Conservation (phyloP, 1,140 invertebrate species). For the Heliconius congener region DNA sequence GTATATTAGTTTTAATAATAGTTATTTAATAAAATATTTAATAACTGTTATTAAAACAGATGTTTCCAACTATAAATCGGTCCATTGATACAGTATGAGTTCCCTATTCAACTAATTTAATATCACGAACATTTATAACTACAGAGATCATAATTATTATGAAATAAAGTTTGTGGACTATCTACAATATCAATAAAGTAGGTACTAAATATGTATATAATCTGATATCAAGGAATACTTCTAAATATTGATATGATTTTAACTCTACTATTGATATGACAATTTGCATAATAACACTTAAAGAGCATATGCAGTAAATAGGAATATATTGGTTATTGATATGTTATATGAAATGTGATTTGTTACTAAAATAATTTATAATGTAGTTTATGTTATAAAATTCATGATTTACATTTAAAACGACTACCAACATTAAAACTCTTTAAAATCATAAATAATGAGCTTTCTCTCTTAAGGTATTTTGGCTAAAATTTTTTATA, state of each 20-base stretch:
- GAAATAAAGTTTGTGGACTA: too few species aligned
- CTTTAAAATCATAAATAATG: slow-evolving; percentile 3
- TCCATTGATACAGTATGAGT: not conserved
- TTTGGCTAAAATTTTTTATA: slow-evolving; percentile 25
- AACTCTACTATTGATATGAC: slow-evolving; percentile 39
- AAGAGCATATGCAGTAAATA: slow-evolving; percentile 10
- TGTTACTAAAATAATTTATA: slow-evolving; percentile 18
- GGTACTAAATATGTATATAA: not conserved
- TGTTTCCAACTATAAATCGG: too few species aligned
- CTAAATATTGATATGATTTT: not conserved
- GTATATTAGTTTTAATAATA: too few species aligned
- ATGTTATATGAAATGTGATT: slow-evolving; percentile 36
- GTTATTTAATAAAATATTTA: not conserved
- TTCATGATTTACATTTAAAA: slow-evolving; percentile 5
- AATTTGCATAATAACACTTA: slow-evolving; percentile 8
- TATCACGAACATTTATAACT: not conserved
- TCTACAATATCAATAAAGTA: too few species aligned
- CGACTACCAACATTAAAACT: slow-evolving; percentile 16
- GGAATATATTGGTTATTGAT: slow-evolving; percentile 25
- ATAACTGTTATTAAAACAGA: not conserved
- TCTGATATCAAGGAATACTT: not conserved
- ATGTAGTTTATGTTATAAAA: not conserved
- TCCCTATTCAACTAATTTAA: not conserved
- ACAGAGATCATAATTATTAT: not conserved
- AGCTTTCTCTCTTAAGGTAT: slow-evolving; percentile 5